Base-by-base conservation (phyloP, 2,888 invertebrate species). In the Eucera pruinosa region DNA sequence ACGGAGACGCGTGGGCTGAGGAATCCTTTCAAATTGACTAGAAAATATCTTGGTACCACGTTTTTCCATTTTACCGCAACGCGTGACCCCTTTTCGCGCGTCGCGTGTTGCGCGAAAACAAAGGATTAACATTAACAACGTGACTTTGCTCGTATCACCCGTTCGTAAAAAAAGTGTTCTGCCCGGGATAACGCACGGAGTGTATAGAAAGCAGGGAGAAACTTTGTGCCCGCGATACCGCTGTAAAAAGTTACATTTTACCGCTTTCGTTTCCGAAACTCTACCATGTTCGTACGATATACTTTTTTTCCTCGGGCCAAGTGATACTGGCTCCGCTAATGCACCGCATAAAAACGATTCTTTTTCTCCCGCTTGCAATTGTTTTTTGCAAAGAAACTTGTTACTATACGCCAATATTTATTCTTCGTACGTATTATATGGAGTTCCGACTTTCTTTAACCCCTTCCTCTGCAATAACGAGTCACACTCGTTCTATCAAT, bases 121-220 rank as follows among this genome's bases (percentile, higher is more conserved):
- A 43, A 23, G 43, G 33, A 65, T 55, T 55, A 55, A 43, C 43
- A 18, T 55, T 55, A 54, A 65, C 43, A 23, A 65, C 43, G 33
- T 13, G 39, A 30, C 36, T 33, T n/a, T 23, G 3, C 23, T 13
- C 18, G n/a, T 13, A 30, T 50, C 43, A n/a, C n/a, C n/a, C n/a
- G n/a, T 43, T 23, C 1, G 15, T 65, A 23, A 11, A 23, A 33
- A 13, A 23, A 23, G 9, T 9, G 20, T n/a, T 3, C 5, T 11
- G n/a, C 36, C 6, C 0, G 20, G 0, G 25, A 13, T 20, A n/a
- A 33, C 45, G 2, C 20, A n/a, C n/a, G 45, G 55, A 2, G 11
- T 1, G 2, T n/a, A n/a, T 2, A 18, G 7, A 2, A 13, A 33
- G n/a, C n/a, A n/a, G n/a, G 13, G 11, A 2, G 13, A 20, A 15